Conservation (phyloP, 92 coral and sea anemone genomes). For the Isaurus tuberculatus region DNA sequence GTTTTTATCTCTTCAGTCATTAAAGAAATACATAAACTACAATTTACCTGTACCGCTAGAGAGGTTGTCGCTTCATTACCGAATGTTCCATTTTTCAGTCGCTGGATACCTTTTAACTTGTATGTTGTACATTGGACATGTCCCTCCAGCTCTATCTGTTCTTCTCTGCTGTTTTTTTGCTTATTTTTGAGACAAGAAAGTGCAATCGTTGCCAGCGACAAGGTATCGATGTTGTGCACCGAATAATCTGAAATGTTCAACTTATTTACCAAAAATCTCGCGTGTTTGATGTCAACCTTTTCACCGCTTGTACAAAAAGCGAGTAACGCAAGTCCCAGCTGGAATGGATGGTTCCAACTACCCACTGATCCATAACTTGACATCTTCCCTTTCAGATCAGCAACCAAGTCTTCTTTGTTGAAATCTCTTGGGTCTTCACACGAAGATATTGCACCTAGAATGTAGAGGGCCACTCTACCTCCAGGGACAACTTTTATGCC, state of each 20-base stretch:
- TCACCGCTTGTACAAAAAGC: conserved; percentile 76
- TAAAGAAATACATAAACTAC: no score
- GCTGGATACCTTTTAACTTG: conserved; percentile 45
- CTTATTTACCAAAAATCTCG: conserved; percentile 23
- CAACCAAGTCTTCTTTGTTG: conserved; percentile 56
- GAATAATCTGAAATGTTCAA: not conserved
- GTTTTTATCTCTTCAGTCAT: no score
- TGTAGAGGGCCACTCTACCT: conserved; percentile 65
- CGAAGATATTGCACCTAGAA: conserved; percentile 69
- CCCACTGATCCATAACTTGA: conserved; percentile 45
- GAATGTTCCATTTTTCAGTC: conserved; percentile 60
- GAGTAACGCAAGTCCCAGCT: conserved; percentile 70
- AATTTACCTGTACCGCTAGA: conserved; percentile 52
- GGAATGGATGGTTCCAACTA: conserved; percentile 69
- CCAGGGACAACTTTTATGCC: conserved; percentile 54
- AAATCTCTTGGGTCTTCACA: conserved; percentile 73
- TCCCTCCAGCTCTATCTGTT: not conserved
- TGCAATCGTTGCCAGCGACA: conserved; percentile 69
- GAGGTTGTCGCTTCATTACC: conserved; percentile 80
- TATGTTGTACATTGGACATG: conserved; percentile 34
- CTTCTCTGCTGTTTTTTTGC: not conserved
- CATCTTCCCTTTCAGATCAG: conserved; percentile 53
- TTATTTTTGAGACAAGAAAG: conserved; percentile 65
- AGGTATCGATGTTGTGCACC: conserved; percentile 58
- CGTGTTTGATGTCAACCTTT: conserved; percentile 8